These are phyloP conservation scores for Sarcophilus harrisii DNA, from an alignment of 2,797 vertebrate genomes.

Conservation along the genomic window DNA sequence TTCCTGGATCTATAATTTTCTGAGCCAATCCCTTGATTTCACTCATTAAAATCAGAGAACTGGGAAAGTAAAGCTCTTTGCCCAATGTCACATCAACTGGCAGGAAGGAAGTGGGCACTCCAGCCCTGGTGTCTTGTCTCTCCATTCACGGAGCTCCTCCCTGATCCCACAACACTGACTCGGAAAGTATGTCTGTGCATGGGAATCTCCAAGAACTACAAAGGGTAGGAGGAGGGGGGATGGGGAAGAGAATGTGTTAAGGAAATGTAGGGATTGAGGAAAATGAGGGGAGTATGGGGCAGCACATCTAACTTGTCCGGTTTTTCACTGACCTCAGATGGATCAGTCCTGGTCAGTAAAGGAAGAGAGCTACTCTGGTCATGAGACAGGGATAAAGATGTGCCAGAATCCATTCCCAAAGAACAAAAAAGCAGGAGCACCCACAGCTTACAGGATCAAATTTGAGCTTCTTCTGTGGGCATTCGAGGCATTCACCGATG, in stretches of 20 bases:
- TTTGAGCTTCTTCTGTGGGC: background rate
- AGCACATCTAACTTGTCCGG: background rate
- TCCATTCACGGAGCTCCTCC: background rate
- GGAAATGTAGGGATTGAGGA: too few relatives aligned
- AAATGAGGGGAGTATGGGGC: too few relatives aligned
- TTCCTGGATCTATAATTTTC: background rate
- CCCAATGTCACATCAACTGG: background rate
- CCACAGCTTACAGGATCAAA: background rate
- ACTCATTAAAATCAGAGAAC: background rate
- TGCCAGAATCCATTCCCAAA: background rate
- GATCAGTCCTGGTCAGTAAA: background rate
- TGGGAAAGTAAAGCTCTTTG: background rate
- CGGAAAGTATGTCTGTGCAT: background rate
- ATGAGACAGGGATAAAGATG: background rate
- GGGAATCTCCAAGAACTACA: background rate
- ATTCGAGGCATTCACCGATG: background rate
- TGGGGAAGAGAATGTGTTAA: background rate
- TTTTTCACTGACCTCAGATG: background rate
- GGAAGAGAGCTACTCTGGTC: background rate
- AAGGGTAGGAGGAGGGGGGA: background rate
- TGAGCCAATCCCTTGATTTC: background rate
- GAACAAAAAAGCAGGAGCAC: fast-evolving
- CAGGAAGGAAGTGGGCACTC: background rate
- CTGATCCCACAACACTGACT: background rate
- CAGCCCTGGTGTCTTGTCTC: background rate